Percentiles rank a stretch among this genome's conserved stretches.
phyloP scores from a whole-genome alignment of 2,113 vertebrate species.

The Hymenochirus boettgeri region DNA sequence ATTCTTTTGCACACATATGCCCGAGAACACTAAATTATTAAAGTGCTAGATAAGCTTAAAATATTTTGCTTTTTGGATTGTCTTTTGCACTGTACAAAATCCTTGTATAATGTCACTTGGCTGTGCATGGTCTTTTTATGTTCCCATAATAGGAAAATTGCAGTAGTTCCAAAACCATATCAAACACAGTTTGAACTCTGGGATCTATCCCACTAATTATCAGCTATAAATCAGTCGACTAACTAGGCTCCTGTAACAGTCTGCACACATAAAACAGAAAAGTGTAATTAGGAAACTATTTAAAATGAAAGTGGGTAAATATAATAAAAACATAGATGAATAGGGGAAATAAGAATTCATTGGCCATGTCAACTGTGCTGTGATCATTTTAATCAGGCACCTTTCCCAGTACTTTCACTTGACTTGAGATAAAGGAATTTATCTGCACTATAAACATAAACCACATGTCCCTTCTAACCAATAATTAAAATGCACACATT shows the following conservation, averaged over 20 bases:
- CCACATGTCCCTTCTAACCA: conserved; percentile 34
- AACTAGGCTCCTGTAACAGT: conserved; percentile 5
- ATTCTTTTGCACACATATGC: too few relatives aligned
- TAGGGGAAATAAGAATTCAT: background rate
- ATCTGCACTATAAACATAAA: conserved; percentile 40
- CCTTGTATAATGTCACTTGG: background rate
- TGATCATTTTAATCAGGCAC: conserved; percentile 38
- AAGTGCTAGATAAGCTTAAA: too few relatives aligned
- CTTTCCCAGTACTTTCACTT: conserved; percentile 32
- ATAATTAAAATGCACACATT: conserved; percentile 35
- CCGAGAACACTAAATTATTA: too few relatives aligned
- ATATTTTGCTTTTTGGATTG: background rate
- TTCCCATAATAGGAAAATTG: background rate
- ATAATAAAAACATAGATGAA: conserved; percentile 11
- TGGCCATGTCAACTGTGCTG: conserved; percentile 3
- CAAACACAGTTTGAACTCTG: background rate
- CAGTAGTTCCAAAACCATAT: conserved; percentile 7
- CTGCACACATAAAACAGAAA: conserved; percentile 8
- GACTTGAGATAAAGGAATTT: conserved; percentile 36
- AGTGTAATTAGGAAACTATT: conserved; percentile 13
- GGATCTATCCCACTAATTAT: background rate
- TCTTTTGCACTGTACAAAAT: background rate
- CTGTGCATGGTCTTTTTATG: background rate
- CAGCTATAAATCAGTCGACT: conserved; percentile 13
- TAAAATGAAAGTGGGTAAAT: conserved; percentile 16